Evolutionary conservation across 2,888 invertebrate species (phyloP).

Genomic region (Macaria notata): DNA sequence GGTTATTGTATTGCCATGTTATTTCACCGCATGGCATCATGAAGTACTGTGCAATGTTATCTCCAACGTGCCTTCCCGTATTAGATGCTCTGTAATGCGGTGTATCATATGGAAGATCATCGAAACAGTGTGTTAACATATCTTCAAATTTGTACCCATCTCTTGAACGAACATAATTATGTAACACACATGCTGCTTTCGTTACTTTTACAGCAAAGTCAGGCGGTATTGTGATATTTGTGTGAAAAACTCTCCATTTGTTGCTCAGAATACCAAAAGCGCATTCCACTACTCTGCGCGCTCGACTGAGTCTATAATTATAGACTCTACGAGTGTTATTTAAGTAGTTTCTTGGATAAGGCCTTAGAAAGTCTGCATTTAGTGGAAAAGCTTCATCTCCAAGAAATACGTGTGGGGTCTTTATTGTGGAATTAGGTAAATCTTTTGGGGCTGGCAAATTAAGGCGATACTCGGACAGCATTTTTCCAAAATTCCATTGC

Average conservation of each 20-base stretch:
- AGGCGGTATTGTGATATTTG: slow-evolving; percentile 6
- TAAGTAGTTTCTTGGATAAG: slow-evolving; percentile 22
- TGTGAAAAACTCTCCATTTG: slow-evolving; percentile 25
- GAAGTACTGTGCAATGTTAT: too few species aligned
- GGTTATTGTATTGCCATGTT: too few species aligned
- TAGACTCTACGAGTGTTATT: slow-evolving; percentile 17
- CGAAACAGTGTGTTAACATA: not conserved
- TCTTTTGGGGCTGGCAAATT: slow-evolving; percentile 3
- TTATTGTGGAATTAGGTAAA: slow-evolving; percentile 18
- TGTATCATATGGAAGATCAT: too few species aligned
- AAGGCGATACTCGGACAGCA: slow-evolving; percentile 7
- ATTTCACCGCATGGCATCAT: too few species aligned
- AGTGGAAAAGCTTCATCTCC: slow-evolving; percentile 28
- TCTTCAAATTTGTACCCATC: slow-evolving; percentile 6
- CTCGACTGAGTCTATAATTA: slow-evolving; percentile 20
- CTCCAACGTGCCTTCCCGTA: too few species aligned
- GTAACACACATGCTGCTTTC: slow-evolving; percentile 13
- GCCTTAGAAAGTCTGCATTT: slow-evolving; percentile 23
- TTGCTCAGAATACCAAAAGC: slow-evolving; percentile 24
- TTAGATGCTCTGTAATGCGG: too few species aligned
- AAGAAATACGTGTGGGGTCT: slow-evolving; percentile 26
- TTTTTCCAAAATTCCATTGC: slow-evolving; percentile 31
- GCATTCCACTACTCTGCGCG: slow-evolving; percentile 24
- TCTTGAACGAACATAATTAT: slow-evolving; percentile 8
- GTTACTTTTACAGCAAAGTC: slow-evolving; percentile 10